Evolutionary conservation across 2,113 vertebrate genomes (phyloP), one percentile per base, ranked within the genome.

Genomic region (Lepisosteus osseus): DNA sequence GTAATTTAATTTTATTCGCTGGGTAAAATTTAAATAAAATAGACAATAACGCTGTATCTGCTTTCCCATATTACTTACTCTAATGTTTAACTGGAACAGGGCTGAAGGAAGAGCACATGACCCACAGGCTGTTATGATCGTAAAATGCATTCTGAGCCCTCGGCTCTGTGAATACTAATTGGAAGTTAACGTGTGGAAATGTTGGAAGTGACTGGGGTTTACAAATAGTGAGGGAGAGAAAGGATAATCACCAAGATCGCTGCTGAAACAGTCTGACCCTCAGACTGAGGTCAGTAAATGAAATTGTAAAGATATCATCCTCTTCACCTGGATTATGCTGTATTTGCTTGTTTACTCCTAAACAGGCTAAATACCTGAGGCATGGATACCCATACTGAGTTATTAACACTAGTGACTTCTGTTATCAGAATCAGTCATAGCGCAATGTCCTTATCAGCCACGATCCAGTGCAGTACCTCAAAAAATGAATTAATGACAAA

Each of bases 71-170:
- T 73, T 76, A 79, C 68, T 51, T 73, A 82, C 81, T 78, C 78
- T 82, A 78, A 83, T 82, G 72, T 65, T 47, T 61, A 54, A 65
- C 69, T 70, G 73, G 2, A 56, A 66, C 55, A 57, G 54, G 71
- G 71, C 69, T 73, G 69, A 79, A 79, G 80, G 83, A 78, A 68
- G 76, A 80, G 78, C 83, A 83, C 71, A 68, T 69, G 74, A 54
- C 78, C 77, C 64, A 14, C 70, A 65, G 75, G 75, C 72, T 76
- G n/a, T 42, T 15, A 67, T 76, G 76, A 72, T 69, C 56, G 72
- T 68, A 41, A 72, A 70, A 68, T 76, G 80, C 68, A 74, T 77
- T 79, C 77, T 77, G 68, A 42, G 68, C 66, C 29, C 41, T 69
- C 57, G 61, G 71, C 74, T 57, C 11, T 9, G 6, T 17, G 76